These are phyloP conservation scores for Thamnaconus septentrionalis DNA, from an alignment of 2,113 vertebrate genomes.

Conservation along the genomic window DNA sequence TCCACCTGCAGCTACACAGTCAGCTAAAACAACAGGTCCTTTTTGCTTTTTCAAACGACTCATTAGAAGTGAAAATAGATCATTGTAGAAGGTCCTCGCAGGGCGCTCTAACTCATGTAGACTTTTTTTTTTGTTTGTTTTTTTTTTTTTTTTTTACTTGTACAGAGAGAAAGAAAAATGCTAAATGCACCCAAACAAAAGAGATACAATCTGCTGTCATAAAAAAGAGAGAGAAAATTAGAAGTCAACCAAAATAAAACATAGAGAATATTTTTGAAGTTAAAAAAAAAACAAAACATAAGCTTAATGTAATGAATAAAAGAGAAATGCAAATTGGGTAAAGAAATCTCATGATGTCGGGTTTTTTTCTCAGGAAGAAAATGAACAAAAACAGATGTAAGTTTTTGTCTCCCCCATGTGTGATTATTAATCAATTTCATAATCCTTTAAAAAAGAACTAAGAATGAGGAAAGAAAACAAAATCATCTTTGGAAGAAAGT, in stretches of 20 bases:
- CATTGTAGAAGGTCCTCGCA: conserved; percentile 66
- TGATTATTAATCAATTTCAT: conserved; percentile 62
- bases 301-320: conserved; percentile 49
- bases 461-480: conserved; percentile 68
- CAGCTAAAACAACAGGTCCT: conserved; percentile 69
- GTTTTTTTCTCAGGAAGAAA: conserved; percentile 24
- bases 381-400: conserved; percentile 28
- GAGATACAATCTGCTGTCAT: conserved; percentile 82
- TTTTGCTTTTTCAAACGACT: conserved; percentile 64
- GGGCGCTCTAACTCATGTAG: conserved; percentile 65
- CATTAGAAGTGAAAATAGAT: conserved; percentile 63
- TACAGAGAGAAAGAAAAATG: conserved; percentile 69
- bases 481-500: conserved; percentile 86
- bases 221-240: conserved; percentile 50
- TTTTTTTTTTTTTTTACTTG: too few relatives aligned
- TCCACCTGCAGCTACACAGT: conserved; percentile 50
- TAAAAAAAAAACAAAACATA: conserved; percentile 45
- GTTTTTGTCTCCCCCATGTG: conserved; percentile 47
- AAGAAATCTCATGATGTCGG: conserved; percentile 64
- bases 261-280: conserved; percentile 60
- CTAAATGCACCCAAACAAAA: conserved; percentile 78
- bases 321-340: conserved; percentile 58
- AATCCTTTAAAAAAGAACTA: conserved; percentile 66
- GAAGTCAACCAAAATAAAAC: conserved; percentile 55
- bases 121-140: conserved; percentile 46